These are phyloP conservation scores for Altica lythri DNA, from an alignment of 2,888 invertebrate species.

Conservation along the genomic window DNA sequence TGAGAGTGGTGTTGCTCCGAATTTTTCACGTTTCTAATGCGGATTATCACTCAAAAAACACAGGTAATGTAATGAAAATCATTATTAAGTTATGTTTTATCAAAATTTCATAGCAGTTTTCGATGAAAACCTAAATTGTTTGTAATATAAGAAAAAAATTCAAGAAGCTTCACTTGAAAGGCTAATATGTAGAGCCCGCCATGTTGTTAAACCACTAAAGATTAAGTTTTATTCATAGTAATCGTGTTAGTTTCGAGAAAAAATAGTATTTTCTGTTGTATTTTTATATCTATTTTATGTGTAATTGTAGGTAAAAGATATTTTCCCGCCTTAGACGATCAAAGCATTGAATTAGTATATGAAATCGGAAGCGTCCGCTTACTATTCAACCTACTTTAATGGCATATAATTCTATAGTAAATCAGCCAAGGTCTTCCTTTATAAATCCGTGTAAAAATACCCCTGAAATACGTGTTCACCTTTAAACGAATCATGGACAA, in stretches of 20 bases:
- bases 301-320: constrained; percentile 55
- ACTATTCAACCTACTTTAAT: constrained; percentile 37
- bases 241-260: constrained; percentile 39
- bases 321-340: constrained; percentile 60
- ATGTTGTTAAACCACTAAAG: constrained; percentile 68
- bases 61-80: constrained; percentile 54
- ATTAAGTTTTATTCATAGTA: constrained; percentile 45
- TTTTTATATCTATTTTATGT: constrained; percentile 58
- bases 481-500: constrained; percentile 13
- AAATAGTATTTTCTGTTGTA: constrained; percentile 48
- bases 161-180: constrained; percentile 54
- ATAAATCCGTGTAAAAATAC: constrained; percentile 19
- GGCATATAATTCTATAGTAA: constrained; percentile 29
- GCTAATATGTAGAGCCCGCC: constrained; percentile 64
- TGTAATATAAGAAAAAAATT: constrained; percentile 47
- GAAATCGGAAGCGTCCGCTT: constrained; percentile 51
- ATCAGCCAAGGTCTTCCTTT: constrained; percentile 45
- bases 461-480: constrained; percentile 30
- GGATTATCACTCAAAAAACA: constrained; percentile 56
- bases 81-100: constrained; percentile 28
- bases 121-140: constrained; percentile 18
- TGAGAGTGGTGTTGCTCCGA: constrained; percentile 59
- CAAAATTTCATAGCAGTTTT: constrained; percentile 24
- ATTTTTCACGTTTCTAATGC: constrained; percentile 58
- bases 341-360: constrained; percentile 51